A percentile compares a stretch with the other conserved stretches of the same genome.
Evolutionary conservation across 2,888 invertebrate species (phyloP).

Genomic region (Rhagonycha lutea): DNA sequence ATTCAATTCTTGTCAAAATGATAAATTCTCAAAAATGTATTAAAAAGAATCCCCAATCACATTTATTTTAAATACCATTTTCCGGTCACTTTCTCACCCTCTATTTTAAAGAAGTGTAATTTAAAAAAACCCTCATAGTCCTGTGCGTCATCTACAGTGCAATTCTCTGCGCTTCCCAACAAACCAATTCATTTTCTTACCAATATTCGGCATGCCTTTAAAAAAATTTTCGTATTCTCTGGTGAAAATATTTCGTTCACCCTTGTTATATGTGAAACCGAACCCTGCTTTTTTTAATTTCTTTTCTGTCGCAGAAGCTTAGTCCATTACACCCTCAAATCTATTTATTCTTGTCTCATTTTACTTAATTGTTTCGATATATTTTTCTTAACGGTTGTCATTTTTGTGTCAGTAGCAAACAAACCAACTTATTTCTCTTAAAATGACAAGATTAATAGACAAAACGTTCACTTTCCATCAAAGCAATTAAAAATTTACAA

Average conservation of each 20-base stretch:
- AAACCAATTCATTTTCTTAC: constrained; percentile 27
- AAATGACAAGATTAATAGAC: neutral
- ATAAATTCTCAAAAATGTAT: constrained; percentile 40
- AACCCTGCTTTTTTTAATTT: constrained; percentile 46
- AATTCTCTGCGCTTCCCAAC: constrained; percentile 31
- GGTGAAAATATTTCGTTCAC: constrained; percentile 24
- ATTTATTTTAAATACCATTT: constrained; percentile 53
- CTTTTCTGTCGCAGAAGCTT: constrained; percentile 46
- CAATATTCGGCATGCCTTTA: constrained; percentile 11
- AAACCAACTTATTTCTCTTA: constrained; percentile 17
- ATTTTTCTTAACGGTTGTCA: constrained; percentile 42
- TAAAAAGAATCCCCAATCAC: constrained; percentile 49
- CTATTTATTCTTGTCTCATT: constrained; percentile 51
- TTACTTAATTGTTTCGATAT: constrained; percentile 52
- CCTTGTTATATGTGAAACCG: constrained; percentile 35
- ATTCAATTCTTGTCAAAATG: constrained; percentile 36
- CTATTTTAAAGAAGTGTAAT: constrained; percentile 48
- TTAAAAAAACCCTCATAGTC: constrained; percentile 46
- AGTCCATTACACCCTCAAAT: constrained; percentile 43
- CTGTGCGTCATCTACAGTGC: constrained; percentile 41
- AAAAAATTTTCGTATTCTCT: constrained; percentile 29
- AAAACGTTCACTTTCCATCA: neutral
- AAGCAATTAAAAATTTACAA: no score
- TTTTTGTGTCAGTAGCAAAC: constrained; percentile 32
- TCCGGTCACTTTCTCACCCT: constrained; percentile 45